Base-by-base conservation (phyloP, 2,888 invertebrate species). In the Sisyra nigra region DNA sequence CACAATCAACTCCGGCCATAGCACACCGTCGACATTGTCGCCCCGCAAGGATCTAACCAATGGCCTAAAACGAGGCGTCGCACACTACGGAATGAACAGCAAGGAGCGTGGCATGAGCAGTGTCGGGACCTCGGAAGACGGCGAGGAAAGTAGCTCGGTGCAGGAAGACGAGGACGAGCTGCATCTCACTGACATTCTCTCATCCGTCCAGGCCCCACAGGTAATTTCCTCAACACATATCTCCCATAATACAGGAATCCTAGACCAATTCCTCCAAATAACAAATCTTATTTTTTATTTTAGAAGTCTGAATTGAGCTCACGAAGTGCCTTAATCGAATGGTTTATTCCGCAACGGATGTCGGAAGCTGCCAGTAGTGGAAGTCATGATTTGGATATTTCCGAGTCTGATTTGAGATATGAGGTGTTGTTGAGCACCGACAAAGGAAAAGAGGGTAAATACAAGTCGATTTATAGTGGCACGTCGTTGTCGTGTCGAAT, bases 221-320 rank as follows among this genome's bases (percentile, higher is more conserved):
- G 83, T 80, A 56, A 54, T 52, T n/a, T n/a, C n/a, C n/a, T 43
- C 10, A 10, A 7, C 7, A 35, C 9, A 35, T n/a, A n/a, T n/a
- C n/a, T n/a, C n/a, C n/a, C n/a, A n/a, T n/a, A n/a, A n/a, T n/a
- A n/a, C n/a, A n/a, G 11, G 13, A 19, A 9, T 7, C 8, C 8
- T 14, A 7, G 30, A 13, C 13, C 40, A n/a, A n/a, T n/a, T n/a
- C n/a, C n/a, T n/a, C n/a, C n/a, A n/a, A n/a, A n/a, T n/a, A n/a
- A n/a, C 11, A 34, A 15, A 47, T 42, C 34, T 36, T 17, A n/a
- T 41, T 37, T 42, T 44, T 42, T 49, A 47, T 56, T 65, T 8
- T 58, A 86, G 85, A 82, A 87, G 50, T 78, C 80, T 54, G 85
- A 88, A 57, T 72, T 89, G 54, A 84, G 78, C 54, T 76, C 87